phyloP scores from a whole-genome alignment of 1,140 invertebrate species.

The Panagrolaimus sp. region DNA sequence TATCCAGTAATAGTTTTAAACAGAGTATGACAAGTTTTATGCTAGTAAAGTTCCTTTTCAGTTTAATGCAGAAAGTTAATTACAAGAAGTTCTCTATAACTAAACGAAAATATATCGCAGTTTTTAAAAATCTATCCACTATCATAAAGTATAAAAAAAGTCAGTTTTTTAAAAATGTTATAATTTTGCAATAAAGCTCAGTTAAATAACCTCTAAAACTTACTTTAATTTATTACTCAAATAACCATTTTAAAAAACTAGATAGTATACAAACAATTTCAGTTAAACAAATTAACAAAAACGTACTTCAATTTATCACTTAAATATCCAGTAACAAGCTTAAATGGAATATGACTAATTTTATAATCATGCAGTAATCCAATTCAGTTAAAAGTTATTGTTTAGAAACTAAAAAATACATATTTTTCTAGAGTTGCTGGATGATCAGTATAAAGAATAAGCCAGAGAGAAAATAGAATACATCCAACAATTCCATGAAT shows the following conservation, averaged over 20 bases:
- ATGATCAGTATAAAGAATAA: conserved; percentile 18
- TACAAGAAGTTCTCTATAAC: no score
- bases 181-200: no score
- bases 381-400: conserved; percentile 9
- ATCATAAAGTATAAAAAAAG: no score
- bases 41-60: conserved; percentile 16
- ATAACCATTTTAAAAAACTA: no score
- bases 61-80: no score
- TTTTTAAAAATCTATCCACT: conserved; percentile 25
- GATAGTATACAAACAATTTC: no score
- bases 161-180: no score
- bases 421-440: conserved; percentile 10
- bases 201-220: no score
- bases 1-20: conserved; percentile 18
- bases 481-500: conserved; percentile 9
- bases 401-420: conserved; percentile 12
- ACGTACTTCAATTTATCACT: conserved; percentile 20
- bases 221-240: no score
- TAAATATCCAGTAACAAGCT: conserved; percentile 9
- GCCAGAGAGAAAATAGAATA: conserved; percentile 13
- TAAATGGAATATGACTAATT: background rate
- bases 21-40: conserved; percentile 14
- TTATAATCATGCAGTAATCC: no score
- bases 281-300: background rate
- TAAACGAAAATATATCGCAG: conserved; percentile 21